Base-by-base conservation (phyloP, 2,113 vertebrate species). In the Synodontis membranacea region DNA sequence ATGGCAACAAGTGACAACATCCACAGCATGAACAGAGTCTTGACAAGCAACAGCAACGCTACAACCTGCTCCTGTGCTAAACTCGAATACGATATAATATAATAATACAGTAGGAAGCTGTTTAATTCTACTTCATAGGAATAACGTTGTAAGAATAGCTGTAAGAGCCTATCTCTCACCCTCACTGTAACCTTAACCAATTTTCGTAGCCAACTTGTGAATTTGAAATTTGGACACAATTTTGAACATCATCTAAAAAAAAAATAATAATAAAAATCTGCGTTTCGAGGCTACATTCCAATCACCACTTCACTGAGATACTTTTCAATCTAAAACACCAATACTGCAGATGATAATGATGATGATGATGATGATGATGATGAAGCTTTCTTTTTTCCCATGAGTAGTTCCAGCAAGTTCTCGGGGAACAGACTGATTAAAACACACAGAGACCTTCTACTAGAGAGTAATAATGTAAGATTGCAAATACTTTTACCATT, bases 1-100 rank as follows among this genome's bases (percentile, higher is more conserved):
- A 90, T 91, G 92, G 88, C 92, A 94, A 91, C 92, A 92, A 88
- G 91, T 92, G 88, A 88, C 85, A 79, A 80, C 62, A 84, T 72
- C 74, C 78, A 70, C 82, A 86, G 19, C 68, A 60, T 82, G 78
- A 88, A 82, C 8, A 42, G 84, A 82, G 87, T 39, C 46, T 58
- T 82, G 68, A 90, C 42, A 82, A 86, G 85, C 28, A 62, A 19
- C 31, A 79, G 70, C 50, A 81, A 64, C 9, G 31, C 80, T 64
- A 42, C 78, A 81, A 37, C 62, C 62, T 56, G 37, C 60, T 54
- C 25, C n/a, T 80, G 10, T 34, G 46, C 42, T 78, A 78, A 78
- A 34, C 15, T 46, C 37, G 42, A 28, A 37, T n/a, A 39, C 4
- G 19, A 50, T 8, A 31, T 17, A 80, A 37, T 37, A 54, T 54